Conservation (phyloP, 2,888 invertebrate genomes). For the Mechanitis messenoides region DNA sequence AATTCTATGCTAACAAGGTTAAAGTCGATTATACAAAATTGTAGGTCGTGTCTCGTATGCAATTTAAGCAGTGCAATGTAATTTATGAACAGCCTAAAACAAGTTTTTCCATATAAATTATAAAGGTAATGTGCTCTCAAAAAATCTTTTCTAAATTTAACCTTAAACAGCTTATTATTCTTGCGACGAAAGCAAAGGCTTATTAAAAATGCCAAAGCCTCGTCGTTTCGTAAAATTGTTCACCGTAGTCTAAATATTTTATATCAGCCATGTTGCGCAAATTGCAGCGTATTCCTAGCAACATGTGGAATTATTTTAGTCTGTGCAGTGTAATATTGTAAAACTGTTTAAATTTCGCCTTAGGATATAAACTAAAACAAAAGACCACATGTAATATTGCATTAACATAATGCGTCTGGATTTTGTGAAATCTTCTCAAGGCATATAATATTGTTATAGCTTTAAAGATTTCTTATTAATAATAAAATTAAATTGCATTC, state of each 20-base stretch:
- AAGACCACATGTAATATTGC: slow-evolving; percentile 37
- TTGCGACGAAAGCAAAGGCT: slow-evolving; percentile 5
- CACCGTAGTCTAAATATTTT: slow-evolving; percentile 8
- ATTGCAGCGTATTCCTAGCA: slow-evolving; percentile 8
- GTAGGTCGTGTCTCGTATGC: too few species aligned
- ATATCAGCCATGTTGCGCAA: slow-evolving; percentile 8
- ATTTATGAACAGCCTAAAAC: too few species aligned
- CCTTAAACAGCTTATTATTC: slow-evolving; percentile 1
- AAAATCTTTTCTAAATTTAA: background rate
- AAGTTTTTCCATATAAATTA: too few species aligned
- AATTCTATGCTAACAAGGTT: too few species aligned
- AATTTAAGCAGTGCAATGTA: too few species aligned
- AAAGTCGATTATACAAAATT: too few species aligned
- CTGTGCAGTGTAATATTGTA: slow-evolving; percentile 18
- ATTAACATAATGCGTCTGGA: slow-evolving; percentile 37
- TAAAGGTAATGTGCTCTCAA: background rate
- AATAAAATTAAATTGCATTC: background rate
- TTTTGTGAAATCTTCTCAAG: slow-evolving; percentile 30
- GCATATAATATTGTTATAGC: slow-evolving; percentile 10
- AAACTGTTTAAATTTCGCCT: slow-evolving; percentile 23
- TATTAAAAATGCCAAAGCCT: slow-evolving; percentile 6
- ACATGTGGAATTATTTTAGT: slow-evolving; percentile 16
- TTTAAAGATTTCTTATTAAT: slow-evolving; percentile 9
- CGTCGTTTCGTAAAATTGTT: slow-evolving; percentile 6
- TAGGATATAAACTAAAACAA: slow-evolving; percentile 38